Evolutionary conservation across 2,113 vertebrate genomes (phyloP), one percentile per base, ranked within the genome.

Genomic region (Neolamprologus ventralis): DNA sequence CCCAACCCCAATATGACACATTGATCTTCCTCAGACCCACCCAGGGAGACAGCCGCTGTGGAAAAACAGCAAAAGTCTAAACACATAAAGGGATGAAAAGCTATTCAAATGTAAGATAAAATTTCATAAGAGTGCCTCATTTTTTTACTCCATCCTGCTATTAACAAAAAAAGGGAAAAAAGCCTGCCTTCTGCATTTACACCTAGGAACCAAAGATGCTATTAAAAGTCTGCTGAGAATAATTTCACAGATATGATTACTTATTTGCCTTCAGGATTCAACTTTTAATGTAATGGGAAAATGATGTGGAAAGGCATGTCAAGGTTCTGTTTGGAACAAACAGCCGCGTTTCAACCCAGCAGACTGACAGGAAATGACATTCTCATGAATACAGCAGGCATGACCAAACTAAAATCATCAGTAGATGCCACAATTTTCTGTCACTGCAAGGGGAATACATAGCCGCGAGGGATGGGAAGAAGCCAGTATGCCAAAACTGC

Each of bases 1-100:
- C 99, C 99, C 99, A 99, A 87, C 98, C 98, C 99, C 99, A 99
- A 16, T 99, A 99, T 0, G 99, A 99, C 80, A 99, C 97, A 1
- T 99, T 99, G 95, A 99, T 99, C 93, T 99, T 99, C 91, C 98
- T 97, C 88, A 99, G 95, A 26, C 99, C 99, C 65, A 99, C 98
- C 99, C 99, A 99, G 0, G 98, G 99, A 23, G 97, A 98, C 93
- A 99, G 97, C 55, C 86, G 89, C 95, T 95, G 91, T 53, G 60
- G 88, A 71, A 75, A 90, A 75, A 86, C 2, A 5, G 49, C 5
- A 80, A 80, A 88, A 54, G 5, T 31, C 5, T 82, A 42, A 82
- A 86, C 12, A 85, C 17, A 53, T 19, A 68, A 53, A 55, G 5
- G 12, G 21, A 17, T 9, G 19, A 51, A 53, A 78, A 4, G 33